Percentiles rank a stretch among this genome's conserved stretches.
These are phyloP conservation scores for Aplysia californica DNA, from an alignment of 1,140 invertebrate genomes.

Conservation along the genomic window DNA sequence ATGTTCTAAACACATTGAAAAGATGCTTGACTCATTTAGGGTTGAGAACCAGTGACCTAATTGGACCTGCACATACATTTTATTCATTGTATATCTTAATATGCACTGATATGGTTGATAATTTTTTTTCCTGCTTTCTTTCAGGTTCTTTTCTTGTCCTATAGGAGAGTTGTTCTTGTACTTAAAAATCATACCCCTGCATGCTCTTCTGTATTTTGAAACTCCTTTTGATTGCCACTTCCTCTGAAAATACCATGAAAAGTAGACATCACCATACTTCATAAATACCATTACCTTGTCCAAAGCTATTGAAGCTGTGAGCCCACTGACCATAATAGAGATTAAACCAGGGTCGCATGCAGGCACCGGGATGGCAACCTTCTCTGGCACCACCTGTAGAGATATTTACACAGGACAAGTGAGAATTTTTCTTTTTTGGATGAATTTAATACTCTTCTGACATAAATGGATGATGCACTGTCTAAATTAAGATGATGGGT, in stretches of 20 bases:
- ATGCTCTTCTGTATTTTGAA: neutral
- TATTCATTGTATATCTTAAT: too few species aligned
- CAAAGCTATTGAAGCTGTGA: constrained; percentile 63
- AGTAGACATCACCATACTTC: neutral
- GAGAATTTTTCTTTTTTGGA: too few species aligned
- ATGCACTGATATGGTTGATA: too few species aligned
- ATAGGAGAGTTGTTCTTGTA: neutral
- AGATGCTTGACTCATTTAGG: too few species aligned
- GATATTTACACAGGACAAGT: neutral
- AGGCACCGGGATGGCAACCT: constrained; percentile 50
- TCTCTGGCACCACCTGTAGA: constrained; percentile 43
- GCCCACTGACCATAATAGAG: constrained; percentile 62
- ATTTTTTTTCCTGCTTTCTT: too few species aligned
- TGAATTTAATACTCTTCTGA: too few species aligned
- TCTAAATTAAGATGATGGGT: too few species aligned
- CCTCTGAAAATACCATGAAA: neutral
- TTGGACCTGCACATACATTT: too few species aligned
- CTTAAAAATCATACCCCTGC: neutral
- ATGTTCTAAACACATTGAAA: too few species aligned
- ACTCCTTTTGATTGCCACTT: neutral
- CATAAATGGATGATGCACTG: too few species aligned
- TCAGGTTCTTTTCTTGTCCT: too few species aligned
- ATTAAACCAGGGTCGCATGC: constrained; percentile 56
- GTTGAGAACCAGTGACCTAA: too few species aligned
- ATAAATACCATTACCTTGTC: constrained; percentile 54